Evolutionary conservation across 1,140 invertebrate species (phyloP).

Genomic region (Cephus cinctus): DNA sequence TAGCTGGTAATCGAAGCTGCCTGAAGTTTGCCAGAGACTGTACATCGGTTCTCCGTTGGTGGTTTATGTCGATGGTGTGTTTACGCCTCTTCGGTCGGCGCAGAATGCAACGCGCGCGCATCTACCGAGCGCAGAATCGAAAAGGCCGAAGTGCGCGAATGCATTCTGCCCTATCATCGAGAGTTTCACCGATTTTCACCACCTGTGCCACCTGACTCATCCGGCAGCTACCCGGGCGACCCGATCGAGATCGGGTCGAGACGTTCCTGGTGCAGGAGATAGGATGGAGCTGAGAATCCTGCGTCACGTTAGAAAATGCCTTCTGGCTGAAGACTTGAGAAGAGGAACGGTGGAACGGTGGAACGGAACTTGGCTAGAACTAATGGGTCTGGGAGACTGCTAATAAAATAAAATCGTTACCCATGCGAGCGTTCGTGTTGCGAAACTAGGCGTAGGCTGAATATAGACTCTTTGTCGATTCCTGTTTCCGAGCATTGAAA

Average conservation of each 20-base stretch:
- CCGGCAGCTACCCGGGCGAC: too few relatives aligned
- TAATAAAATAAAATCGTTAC: slow-evolving; percentile 38
- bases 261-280: too few relatives aligned
- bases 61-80: slow-evolving; percentile 32
- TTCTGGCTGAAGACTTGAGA: slow-evolving; percentile 20
- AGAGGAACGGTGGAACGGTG: slow-evolving; percentile 24
- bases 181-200: background rate
- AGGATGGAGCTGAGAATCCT: too few relatives aligned
- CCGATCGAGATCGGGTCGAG: too few relatives aligned
- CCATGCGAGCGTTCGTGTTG: slow-evolving; percentile 30
- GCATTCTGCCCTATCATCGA: background rate
- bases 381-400: too few relatives aligned
- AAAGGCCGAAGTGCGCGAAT: background rate
- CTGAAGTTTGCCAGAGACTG: slow-evolving; percentile 12
- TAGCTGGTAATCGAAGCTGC: background rate
- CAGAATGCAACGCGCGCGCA: slow-evolving; percentile 26
- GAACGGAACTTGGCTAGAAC: too few relatives aligned
- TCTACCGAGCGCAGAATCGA: slow-evolving; percentile 18
- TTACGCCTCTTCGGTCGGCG: slow-evolving; percentile 33
- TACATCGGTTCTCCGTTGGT: slow-evolving; percentile 29
- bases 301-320: slow-evolving; percentile 26
- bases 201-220: too few relatives aligned
- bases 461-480: slow-evolving; percentile 31
- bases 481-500: too few relatives aligned
- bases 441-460: slow-evolving; percentile 28